Base-by-base conservation (phyloP, 2,888 invertebrate species). In the Saturnia japonica region DNA sequence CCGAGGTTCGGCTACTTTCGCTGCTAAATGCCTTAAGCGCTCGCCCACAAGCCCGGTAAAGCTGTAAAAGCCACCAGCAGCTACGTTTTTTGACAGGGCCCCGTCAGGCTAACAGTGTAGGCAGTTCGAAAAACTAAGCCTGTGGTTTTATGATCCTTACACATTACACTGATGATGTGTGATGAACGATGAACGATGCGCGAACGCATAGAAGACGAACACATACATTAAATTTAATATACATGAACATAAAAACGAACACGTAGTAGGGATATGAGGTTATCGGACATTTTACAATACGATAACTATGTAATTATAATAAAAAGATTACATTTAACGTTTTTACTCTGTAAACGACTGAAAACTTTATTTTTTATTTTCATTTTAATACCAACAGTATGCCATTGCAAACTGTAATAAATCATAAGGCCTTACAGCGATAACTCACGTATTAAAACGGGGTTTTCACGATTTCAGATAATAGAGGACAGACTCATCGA, bases 291-390 rank as follows among this genome's bases (percentile, higher is more conserved):
- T 40, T 68, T 34, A 54, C 19, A 51, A 19, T 68, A 47, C 42
- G 68, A 16, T 19, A 47, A 57, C 57, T 25, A n/a, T 43, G 42
- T 69, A 28, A 47, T 51, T 19, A 68, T 34, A 68, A 68, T 47
- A 47, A 51, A 47, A 68, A 47, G 28, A 68, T 42, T 68, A 68
- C 57, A 57, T 68, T 40, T 51, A 45, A 42, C 42, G 42, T 43
- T 60, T 69, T 16, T 43, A 22, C 45, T 43, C 22, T 40, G 6
- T 43, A 22, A 22, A 6, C 40, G 28, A 64, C 34, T 28, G 45
- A 45, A 28, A 45, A 45, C 45, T 45, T 28, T n/a, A 28, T 6
- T 51, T 51, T 45, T 51, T 68, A 51, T 51, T 28, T 68, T 43
- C 47, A 68, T 45, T 68, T 67, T 22, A 47, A 43, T 51, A 28